A percentile compares a stretch with the other conserved stretches of the same genome.
phyloP scores from a whole-genome alignment of 2,113 vertebrate genomes.

The Lepus timidus region DNA sequence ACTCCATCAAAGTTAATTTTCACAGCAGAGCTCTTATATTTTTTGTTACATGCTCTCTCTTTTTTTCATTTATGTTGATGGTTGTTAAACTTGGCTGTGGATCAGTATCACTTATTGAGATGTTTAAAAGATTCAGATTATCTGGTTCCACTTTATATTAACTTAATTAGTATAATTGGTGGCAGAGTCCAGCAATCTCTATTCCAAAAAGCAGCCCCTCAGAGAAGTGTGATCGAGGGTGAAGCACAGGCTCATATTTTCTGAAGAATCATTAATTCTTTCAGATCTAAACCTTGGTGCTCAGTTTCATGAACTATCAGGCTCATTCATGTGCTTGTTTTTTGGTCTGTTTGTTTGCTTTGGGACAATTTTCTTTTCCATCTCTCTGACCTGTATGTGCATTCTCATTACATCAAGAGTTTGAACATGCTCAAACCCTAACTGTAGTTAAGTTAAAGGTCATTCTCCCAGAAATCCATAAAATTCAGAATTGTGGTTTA shows the following conservation, averaged over 20 bases:
- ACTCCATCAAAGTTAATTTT: not conserved
- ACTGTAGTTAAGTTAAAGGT: conserved; percentile 11
- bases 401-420: not conserved
- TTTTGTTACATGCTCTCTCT: not conserved
- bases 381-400: not conserved
- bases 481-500: conserved; percentile 42
- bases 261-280: not conserved
- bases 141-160: not conserved
- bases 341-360: conserved; percentile 16
- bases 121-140: not conserved
- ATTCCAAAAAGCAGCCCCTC: not conserved
- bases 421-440: not conserved
- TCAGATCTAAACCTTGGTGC: not conserved
- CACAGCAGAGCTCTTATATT: not conserved
- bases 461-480: conserved; percentile 23
- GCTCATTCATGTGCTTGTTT: not conserved
- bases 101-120: not conserved
- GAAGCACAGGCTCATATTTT: not conserved
- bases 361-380: not conserved
- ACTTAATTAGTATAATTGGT: not conserved
- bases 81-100: not conserved
- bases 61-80: not conserved
- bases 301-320: not conserved
- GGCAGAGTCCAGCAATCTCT: not conserved
- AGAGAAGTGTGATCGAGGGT: not conserved